Evolutionary conservation across 2,797 vertebrate genomes (phyloP), one percentile per base, ranked within the genome.

Genomic region (Holocentrus rufus): DNA sequence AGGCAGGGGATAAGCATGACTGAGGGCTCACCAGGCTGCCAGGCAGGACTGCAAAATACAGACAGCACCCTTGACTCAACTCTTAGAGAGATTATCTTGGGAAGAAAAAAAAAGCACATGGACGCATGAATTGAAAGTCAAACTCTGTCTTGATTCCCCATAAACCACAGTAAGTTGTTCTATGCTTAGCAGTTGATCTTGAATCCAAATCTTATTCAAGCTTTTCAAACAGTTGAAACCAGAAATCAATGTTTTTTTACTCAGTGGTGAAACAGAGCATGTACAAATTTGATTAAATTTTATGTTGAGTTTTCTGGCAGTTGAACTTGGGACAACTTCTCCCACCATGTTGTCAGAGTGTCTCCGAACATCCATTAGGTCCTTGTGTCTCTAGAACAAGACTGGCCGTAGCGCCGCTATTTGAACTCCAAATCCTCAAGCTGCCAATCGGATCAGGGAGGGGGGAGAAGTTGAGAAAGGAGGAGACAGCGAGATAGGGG

Each of bases 41-140:
- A 7, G 77, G 74, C 76, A 86, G 71, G 44, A 73, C 77, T 52
- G 15, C 66, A 69, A 72, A 82, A 82, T 77, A 31, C 66, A 71
- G 59, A 72, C n/a, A 0, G 62, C 63, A 69, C 69, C 60, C 70
- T 80, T 72, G 73, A 79, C 71, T 79, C 64, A 69, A 61, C 73
- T 82, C 65, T 75, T 70, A 42, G 66, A 86, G 25, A 55, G 59
- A 83, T 82, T 61, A 76, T 70, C 50, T 72, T 49, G 44, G 56
- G 59, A 27, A 49, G 65, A 64, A 69, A 61, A 31, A 31, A 31
- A 31, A 31, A 31, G 30, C 13, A 44, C 53, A 66, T 57, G 47
- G 53, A 70, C 17, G 72, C 68, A 63, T 66, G 4, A 52, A 66
- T 65, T 72, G 47, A 5, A 59, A 57, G 30, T 61, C 11, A 44